Evolutionary conservation across 2,888 invertebrate genomes (phyloP).

Genomic region (Panorpa germanica): DNA sequence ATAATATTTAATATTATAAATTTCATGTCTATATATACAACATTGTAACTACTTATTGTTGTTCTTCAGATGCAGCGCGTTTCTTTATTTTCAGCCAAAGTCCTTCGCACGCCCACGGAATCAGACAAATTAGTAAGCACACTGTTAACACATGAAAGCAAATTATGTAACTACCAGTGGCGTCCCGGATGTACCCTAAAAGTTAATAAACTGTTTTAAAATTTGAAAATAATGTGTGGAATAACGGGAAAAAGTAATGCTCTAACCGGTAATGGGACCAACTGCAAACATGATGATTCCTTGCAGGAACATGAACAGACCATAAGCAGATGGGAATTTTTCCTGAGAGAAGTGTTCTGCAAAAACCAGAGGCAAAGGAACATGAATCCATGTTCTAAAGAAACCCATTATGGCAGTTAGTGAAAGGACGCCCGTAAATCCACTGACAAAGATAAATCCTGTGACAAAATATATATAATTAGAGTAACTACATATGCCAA

Average conservation of each 20-base stretch:
- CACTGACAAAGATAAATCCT: constrained; percentile 31
- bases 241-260: constrained; percentile 13
- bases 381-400: constrained; percentile 49
- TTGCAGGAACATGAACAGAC: constrained; percentile 50
- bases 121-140: constrained; percentile 42
- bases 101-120: constrained; percentile 47
- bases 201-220: constrained; percentile 13
- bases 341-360: constrained; percentile 46
- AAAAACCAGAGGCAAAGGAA: constrained; percentile 48
- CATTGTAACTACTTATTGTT: too few relatives aligned
- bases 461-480: too few relatives aligned
- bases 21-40: too few relatives aligned
- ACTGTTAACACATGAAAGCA: constrained; percentile 47
- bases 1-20: too few relatives aligned
- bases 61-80: too few relatives aligned
- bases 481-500: too few relatives aligned
- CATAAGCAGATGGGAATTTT: constrained; percentile 51
- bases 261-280: constrained; percentile 45
- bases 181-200: constrained; percentile 31
- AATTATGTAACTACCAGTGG: constrained; percentile 41
- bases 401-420: constrained; percentile 44
- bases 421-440: constrained; percentile 32
- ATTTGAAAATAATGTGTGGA: constrained; percentile 25
- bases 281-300: constrained; percentile 46
- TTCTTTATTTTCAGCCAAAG: constrained; percentile 12